A percentile compares a stretch with the other conserved stretches of the same genome.
Conservation (phyloP, 2,888 invertebrate species). For the Ochropleura plecta region DNA sequence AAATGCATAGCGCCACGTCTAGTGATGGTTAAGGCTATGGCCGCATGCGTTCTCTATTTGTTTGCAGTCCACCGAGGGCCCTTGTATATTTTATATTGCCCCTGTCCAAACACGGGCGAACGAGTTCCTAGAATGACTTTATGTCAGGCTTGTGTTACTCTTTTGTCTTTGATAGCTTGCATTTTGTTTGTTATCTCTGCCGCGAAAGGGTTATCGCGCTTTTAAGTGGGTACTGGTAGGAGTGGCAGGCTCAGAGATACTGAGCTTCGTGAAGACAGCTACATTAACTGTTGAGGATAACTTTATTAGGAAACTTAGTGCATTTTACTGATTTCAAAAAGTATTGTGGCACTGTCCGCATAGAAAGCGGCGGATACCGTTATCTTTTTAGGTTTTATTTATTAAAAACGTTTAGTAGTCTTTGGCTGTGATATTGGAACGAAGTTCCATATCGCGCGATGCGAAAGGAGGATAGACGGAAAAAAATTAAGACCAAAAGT, state of each 20-base stretch:
- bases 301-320: slow-evolving; percentile 4
- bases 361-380: neutral
- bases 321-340: neutral
- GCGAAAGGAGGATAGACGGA: too few species aligned
- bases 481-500: too few species aligned
- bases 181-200: slow-evolving; percentile 55
- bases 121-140: slow-evolving; percentile 83
- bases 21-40: slow-evolving; percentile 22
- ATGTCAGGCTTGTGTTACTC: slow-evolving; percentile 71
- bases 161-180: slow-evolving; percentile 68
- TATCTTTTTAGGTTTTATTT: neutral
- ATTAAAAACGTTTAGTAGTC: neutral
- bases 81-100: slow-evolving; percentile 85
- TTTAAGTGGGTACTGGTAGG: slow-evolving; percentile 29
- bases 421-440: neutral
- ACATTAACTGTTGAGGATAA: slow-evolving; percentile 22
- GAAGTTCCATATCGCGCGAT: too few species aligned
- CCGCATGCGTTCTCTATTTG: slow-evolving; percentile 76
- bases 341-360: neutral
- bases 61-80: slow-evolving; percentile 78
- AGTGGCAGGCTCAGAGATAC: slow-evolving; percentile 1
- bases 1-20: slow-evolving; percentile 61
- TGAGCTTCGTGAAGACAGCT: slow-evolving; percentile 17
- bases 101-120: slow-evolving; percentile 83
- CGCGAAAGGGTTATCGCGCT: slow-evolving; percentile 45